These are phyloP conservation scores for Dynastes grantii DNA, from an alignment of 2,888 invertebrate species.

Conservation along the genomic window DNA sequence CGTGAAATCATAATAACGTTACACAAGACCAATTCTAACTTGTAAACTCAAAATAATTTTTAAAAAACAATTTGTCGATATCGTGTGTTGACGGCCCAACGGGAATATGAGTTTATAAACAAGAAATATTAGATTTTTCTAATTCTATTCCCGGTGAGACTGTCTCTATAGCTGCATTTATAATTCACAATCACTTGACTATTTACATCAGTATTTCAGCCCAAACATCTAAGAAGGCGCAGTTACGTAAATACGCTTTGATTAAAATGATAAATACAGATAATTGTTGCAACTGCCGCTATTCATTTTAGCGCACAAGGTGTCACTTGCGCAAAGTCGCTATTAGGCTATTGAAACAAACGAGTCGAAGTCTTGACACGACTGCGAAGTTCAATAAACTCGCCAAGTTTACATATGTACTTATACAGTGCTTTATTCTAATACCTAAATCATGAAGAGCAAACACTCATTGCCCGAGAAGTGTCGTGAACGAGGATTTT, in stretches of 20 bases:
- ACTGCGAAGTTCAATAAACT: slow-evolving; percentile 42
- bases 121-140: too few relatives aligned
- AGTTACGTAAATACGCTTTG: slow-evolving; percentile 27
- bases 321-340: slow-evolving; percentile 30
- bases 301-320: slow-evolving; percentile 26
- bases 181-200: too few relatives aligned
- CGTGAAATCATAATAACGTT: too few relatives aligned
- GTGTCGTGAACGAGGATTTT: too few relatives aligned
- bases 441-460: slow-evolving; percentile 29
- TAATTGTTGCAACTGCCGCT: slow-evolving; percentile 22
- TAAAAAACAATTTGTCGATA: too few relatives aligned
- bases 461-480: not conserved
- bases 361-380: slow-evolving; percentile 24
- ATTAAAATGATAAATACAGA: slow-evolving; percentile 42
- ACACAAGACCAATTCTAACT: too few relatives aligned
- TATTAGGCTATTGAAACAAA: slow-evolving; percentile 29
- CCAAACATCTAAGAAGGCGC: not conserved
- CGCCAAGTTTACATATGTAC: slow-evolving; percentile 39
- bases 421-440: slow-evolving; percentile 30
- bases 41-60: too few relatives aligned
- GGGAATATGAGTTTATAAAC: too few relatives aligned
- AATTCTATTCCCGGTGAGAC: too few relatives aligned
- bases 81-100: too few relatives aligned
- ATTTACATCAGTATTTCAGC: too few relatives aligned
- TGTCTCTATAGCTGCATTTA: too few relatives aligned